These are phyloP conservation scores for Rhorus exstirpatorius DNA, from an alignment of 2,888 invertebrate species.

Conservation along the genomic window DNA sequence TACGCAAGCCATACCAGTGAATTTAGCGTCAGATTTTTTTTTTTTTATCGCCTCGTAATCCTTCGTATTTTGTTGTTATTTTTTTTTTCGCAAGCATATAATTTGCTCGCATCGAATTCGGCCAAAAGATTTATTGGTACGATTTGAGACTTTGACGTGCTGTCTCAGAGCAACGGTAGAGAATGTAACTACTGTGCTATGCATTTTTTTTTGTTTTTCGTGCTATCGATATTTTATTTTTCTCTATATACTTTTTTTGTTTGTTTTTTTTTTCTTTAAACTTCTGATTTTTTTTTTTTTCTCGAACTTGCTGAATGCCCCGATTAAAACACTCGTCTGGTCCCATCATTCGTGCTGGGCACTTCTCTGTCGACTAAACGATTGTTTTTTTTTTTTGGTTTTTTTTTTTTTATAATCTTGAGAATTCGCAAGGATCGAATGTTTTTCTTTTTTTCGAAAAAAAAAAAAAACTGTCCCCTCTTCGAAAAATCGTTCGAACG, in stretches of 20 bases:
- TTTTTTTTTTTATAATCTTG: constrained; percentile 19
- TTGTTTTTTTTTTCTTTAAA: constrained; percentile 16
- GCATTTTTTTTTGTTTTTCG: neutral
- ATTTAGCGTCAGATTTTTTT: neutral
- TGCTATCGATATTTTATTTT: constrained; percentile 29
- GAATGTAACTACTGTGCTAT: neutral
- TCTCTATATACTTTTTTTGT: too few relatives aligned
- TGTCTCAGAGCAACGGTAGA: neutral
- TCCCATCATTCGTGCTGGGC: constrained; percentile 81
- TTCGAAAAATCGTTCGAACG: neutral
- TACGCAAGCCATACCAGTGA: constrained; percentile 12
- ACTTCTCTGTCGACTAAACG: constrained; percentile 66
- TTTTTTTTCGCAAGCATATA: neutral
- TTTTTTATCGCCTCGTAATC: neutral
- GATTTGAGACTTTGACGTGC: constrained; percentile 5
- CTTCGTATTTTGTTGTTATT: neutral
- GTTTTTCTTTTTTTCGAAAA: neutral
- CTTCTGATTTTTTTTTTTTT: constrained; percentile 38
- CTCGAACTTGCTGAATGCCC: constrained; percentile 65
- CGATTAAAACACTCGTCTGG: constrained; percentile 81
- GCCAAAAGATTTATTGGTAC: neutral
- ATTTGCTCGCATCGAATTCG: neutral
- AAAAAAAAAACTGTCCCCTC: neutral
- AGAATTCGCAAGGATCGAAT: constrained; percentile 18
- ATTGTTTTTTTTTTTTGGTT: constrained; percentile 17